Evolutionary conservation across 2,797 vertebrate species (phyloP).

Genomic region (Tangara arthus): DNA sequence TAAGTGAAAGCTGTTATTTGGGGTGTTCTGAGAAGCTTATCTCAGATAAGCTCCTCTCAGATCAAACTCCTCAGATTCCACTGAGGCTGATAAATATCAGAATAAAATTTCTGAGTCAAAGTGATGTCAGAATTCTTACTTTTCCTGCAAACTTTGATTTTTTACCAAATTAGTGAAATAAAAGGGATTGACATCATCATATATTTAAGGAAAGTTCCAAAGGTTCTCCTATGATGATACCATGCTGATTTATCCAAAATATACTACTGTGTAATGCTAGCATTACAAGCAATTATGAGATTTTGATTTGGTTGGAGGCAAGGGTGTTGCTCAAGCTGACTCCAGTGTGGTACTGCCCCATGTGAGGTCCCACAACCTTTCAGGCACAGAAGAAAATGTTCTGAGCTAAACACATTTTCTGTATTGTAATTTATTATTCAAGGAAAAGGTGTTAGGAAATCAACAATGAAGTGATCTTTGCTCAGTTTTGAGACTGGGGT

Average conservation of each 20-base stretch:
- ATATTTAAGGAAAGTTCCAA: background rate
- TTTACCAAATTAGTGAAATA: background rate
- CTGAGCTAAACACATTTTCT: background rate
- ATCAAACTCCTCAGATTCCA: background rate
- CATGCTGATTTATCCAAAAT: background rate
- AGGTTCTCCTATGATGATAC: background rate
- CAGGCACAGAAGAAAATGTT: background rate
- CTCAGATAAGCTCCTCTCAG: background rate
- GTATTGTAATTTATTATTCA: background rate
- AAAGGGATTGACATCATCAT: background rate
- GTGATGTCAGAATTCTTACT: background rate
- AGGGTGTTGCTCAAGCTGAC: background rate
- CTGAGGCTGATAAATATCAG: background rate
- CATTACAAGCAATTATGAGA: background rate
- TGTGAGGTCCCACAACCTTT: background rate
- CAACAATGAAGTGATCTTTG: background rate
- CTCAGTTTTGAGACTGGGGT: background rate
- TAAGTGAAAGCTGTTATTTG: background rate
- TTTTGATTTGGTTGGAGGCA: slow-evolving; percentile 13
- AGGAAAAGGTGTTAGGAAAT: background rate
- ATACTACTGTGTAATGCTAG: background rate
- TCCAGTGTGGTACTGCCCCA: background rate
- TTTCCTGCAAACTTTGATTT: background rate
- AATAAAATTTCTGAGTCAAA: background rate
- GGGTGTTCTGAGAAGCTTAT: background rate